Evolutionary conservation across 1,140 invertebrate species (phyloP).

Genomic region (Bombus soroeensis): DNA sequence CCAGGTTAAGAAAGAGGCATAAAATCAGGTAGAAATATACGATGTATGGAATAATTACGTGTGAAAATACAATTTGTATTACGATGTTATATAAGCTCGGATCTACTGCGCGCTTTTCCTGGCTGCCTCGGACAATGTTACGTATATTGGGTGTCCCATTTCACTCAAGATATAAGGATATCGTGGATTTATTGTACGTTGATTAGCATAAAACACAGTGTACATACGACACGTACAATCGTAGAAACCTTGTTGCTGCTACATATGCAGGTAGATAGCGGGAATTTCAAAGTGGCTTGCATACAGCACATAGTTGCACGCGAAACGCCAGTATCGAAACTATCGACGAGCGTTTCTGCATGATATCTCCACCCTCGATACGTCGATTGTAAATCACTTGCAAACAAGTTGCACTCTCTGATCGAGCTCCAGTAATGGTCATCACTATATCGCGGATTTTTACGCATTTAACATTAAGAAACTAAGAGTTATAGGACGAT

Average conservation of each 20-base stretch:
- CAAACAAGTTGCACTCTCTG: not conserved
- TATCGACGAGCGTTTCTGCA: not conserved
- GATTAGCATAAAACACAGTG: not conserved
- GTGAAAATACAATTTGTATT: not conserved
- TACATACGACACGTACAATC: too few species aligned
- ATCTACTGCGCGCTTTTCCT: not conserved
- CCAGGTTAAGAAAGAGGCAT: not conserved
- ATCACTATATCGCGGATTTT: not conserved
- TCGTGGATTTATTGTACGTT: not conserved
- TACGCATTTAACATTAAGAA: not conserved
- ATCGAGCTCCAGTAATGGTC: not conserved
- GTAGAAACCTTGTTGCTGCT: not conserved
- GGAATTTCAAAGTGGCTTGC: not conserved
- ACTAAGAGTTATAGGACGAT: not conserved
- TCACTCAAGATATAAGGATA: not conserved
- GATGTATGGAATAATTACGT: not conserved
- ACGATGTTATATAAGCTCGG: not conserved
- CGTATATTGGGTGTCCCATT: not conserved
- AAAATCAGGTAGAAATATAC: not conserved
- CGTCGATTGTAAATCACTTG: not conserved
- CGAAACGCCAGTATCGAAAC: not conserved
- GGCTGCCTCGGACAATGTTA: too few species aligned
- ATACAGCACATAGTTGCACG: not conserved
- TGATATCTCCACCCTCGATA: not conserved
- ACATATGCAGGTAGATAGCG: conserved; percentile 9